Conservation (phyloP, 2,113 vertebrate species). For the Pteropus alecto region DNA sequence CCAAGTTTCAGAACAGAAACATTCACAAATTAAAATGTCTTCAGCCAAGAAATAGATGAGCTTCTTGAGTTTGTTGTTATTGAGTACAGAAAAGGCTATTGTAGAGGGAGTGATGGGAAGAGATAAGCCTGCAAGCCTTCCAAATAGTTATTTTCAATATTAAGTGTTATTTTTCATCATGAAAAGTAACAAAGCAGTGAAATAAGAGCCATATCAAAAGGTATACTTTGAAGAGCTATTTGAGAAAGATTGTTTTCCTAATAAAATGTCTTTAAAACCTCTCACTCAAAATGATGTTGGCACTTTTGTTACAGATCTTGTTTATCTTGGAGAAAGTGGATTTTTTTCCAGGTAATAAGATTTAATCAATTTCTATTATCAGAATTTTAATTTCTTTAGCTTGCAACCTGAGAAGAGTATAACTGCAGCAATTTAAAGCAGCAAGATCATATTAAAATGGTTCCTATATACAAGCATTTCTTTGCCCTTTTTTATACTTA, state of each 20-base stretch:
- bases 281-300: not conserved
- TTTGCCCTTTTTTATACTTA: not conserved
- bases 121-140: not conserved
- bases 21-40: not conserved
- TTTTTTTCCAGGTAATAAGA: not conserved
- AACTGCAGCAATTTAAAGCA: not conserved
- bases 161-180: conserved; percentile 18
- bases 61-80: not conserved
- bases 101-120: not conserved
- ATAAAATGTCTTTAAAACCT: not conserved
- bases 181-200: conserved; percentile 14
- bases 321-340: not conserved
- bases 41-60: not conserved
- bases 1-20: not conserved
- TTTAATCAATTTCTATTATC: not conserved
- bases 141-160: not conserved
- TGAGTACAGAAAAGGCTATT: not conserved
- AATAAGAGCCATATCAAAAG: not conserved
- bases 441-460: not conserved
- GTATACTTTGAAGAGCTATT: not conserved
- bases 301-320: not conserved
- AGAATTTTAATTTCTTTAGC: not conserved
- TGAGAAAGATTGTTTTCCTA: conserved; percentile 4
- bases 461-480: not conserved
- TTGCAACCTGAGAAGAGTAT: not conserved